Conservation (phyloP, 2,888 invertebrate species). For the Parelbella ahira region DNA sequence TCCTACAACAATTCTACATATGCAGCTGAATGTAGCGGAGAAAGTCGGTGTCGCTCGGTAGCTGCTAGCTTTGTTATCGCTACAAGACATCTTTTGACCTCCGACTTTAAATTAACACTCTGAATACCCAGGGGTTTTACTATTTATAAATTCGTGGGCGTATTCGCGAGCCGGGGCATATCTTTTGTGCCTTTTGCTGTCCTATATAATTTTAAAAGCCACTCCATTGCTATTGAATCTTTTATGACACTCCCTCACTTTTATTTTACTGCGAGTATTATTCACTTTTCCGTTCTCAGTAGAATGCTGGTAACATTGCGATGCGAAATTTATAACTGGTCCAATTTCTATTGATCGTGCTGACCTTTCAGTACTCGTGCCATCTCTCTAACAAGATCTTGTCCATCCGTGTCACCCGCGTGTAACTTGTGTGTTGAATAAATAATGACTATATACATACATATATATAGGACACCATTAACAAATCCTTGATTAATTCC, state of each 20-base stretch:
- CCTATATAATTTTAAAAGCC: conserved; percentile 4
- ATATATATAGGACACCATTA: too few relatives aligned
- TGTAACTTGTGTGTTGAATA: too few relatives aligned
- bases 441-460: too few relatives aligned
- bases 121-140: conserved; percentile 3
- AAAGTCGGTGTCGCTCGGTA: conserved; percentile 12
- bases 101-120: conserved; percentile 15
- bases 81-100: conserved; percentile 13
- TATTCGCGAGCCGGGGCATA: conserved; percentile 1
- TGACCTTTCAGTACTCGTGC: too few relatives aligned
- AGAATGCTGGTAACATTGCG: neutral
- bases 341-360: too few relatives aligned
- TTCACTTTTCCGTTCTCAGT: conserved; percentile 1
- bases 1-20: neutral
- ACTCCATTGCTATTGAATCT: conserved; percentile 7
- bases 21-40: conserved; percentile 2
- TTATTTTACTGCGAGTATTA: conserved; percentile 6
- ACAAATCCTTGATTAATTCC: too few relatives aligned
- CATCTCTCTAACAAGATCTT: too few relatives aligned
- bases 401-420: too few relatives aligned
- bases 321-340: conserved; percentile 3
- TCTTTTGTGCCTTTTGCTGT: conserved; percentile 10
- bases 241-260: conserved; percentile 8
- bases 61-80: conserved; percentile 9
- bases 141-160: conserved; percentile 3